Evolutionary conservation across 2,888 invertebrate species (phyloP).

Genomic region (Cryptocephalus primarius): DNA sequence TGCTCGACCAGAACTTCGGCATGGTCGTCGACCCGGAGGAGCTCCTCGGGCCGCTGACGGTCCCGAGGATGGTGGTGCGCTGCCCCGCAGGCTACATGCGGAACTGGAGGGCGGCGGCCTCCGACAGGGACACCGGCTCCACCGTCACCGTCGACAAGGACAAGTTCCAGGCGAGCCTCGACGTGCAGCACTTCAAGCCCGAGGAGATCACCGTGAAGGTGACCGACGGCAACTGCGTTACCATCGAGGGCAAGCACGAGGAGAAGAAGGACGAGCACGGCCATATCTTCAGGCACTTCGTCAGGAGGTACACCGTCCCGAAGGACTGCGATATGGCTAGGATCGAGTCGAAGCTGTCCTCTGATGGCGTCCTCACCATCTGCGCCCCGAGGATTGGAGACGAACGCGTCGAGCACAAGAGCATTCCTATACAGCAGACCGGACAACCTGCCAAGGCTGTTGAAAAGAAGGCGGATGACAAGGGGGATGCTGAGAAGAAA

Average conservation of each 20-base stretch:
- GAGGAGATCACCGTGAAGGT: constrained; percentile 67
- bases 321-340: constrained; percentile 60
- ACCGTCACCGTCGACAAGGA: constrained; percentile 42
- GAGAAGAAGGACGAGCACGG: constrained; percentile 65
- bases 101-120: constrained; percentile 5
- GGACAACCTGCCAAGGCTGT: neutral
- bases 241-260: constrained; percentile 69
- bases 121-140: constrained; percentile 11
- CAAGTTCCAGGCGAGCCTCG: constrained; percentile 58
- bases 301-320: constrained; percentile 61
- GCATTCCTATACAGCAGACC: constrained; percentile 6
- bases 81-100: constrained; percentile 4
- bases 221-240: constrained; percentile 50
- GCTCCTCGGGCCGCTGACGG: constrained; percentile 1
- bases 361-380: constrained; percentile 61
- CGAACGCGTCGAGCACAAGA: constrained; percentile 5
- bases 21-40: constrained; percentile 2
- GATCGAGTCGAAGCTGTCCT: constrained; percentile 63
- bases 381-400: constrained; percentile 43
- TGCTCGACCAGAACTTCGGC: constrained; percentile 5
- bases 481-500: too few relatives aligned
- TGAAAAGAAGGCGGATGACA: too few relatives aligned
- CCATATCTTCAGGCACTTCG: constrained; percentile 64
- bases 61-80: neutral
- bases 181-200: constrained; percentile 67